phyloP scores from a whole-genome alignment of 1,140 invertebrate species.

The Pseudachorutes palmiensis region DNA sequence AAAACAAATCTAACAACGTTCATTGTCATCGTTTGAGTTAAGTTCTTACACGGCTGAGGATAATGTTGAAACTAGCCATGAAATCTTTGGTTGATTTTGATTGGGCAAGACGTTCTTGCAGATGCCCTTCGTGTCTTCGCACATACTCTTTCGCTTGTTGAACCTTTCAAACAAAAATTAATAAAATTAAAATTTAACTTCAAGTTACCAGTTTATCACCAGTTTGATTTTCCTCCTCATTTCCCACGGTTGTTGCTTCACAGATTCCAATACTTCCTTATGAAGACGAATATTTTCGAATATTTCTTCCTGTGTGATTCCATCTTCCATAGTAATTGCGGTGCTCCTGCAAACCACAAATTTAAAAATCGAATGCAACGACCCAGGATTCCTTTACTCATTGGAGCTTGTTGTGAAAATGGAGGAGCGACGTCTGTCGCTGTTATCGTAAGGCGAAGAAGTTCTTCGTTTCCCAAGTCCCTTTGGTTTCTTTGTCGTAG shows the following conservation, averaged over 20 bases:
- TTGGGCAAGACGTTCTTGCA: constrained; percentile 83
- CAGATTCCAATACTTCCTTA: constrained; percentile 81
- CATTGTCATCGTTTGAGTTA: not conserved
- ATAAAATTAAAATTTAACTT: not conserved
- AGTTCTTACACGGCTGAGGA: constrained; percentile 56
- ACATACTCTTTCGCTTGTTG: constrained; percentile 78
- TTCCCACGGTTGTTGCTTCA: constrained; percentile 80
- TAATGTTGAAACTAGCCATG: constrained; percentile 68
- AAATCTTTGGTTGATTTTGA: constrained; percentile 73
- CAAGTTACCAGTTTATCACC: constrained; percentile 45
- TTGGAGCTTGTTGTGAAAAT: constrained; percentile 76
- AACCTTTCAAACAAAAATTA: constrained; percentile 22
- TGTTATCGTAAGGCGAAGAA: constrained; percentile 61
- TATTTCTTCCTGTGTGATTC: constrained; percentile 66
- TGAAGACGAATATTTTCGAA: constrained; percentile 84
- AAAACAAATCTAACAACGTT: constrained; percentile 26
- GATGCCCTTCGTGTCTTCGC: constrained; percentile 74
- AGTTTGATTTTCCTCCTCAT: constrained; percentile 77
- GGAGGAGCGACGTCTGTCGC: constrained; percentile 58
- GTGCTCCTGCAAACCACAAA: constrained; percentile 47
- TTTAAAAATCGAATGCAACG: not conserved
- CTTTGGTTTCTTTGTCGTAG: constrained; percentile 46
- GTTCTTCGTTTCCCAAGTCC: constrained; percentile 51
- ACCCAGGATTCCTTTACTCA: constrained; percentile 60
- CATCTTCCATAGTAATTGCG: constrained; percentile 58